These are phyloP conservation scores for Fregetta grallaria DNA, from an alignment of 2,113 vertebrate species.

Conservation along the genomic window DNA sequence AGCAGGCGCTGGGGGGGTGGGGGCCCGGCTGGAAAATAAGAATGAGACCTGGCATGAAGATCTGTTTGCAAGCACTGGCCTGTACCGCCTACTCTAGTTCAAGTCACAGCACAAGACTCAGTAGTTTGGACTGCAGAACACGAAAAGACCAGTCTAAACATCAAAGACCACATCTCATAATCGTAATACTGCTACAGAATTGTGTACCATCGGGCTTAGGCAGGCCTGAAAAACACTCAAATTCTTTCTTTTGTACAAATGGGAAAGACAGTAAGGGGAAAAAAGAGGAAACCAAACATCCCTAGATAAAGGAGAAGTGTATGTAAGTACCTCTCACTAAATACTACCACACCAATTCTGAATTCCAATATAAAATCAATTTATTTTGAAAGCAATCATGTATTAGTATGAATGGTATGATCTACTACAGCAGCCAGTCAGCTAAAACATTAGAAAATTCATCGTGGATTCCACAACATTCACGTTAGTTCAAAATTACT, in stretches of 20 bases:
- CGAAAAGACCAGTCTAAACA: background rate
- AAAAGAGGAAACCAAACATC: background rate
- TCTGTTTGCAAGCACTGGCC: background rate
- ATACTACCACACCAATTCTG: background rate
- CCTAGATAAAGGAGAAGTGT: background rate
- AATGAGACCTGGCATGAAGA: background rate
- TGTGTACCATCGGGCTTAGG: background rate
- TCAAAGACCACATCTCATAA: background rate
- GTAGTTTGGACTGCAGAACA: background rate
- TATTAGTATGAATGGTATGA: background rate
- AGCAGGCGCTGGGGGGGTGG: background rate
- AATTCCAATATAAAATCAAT: background rate
- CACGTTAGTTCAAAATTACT: background rate
- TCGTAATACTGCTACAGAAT: background rate
- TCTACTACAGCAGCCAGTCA: background rate
- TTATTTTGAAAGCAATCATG: background rate
- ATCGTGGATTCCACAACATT: background rate
- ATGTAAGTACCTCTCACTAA: background rate
- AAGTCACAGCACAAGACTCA: background rate
- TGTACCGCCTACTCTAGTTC: background rate
- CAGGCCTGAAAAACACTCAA: background rate
- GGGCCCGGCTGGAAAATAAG: background rate
- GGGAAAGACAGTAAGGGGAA: background rate
- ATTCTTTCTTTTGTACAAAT: background rate
- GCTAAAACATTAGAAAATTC: background rate